Percentiles rank a stretch among this genome's conserved stretches.
Evolutionary conservation across 1,140 invertebrate genomes (phyloP).

Genomic region (Temnothorax curvispinosus): DNA sequence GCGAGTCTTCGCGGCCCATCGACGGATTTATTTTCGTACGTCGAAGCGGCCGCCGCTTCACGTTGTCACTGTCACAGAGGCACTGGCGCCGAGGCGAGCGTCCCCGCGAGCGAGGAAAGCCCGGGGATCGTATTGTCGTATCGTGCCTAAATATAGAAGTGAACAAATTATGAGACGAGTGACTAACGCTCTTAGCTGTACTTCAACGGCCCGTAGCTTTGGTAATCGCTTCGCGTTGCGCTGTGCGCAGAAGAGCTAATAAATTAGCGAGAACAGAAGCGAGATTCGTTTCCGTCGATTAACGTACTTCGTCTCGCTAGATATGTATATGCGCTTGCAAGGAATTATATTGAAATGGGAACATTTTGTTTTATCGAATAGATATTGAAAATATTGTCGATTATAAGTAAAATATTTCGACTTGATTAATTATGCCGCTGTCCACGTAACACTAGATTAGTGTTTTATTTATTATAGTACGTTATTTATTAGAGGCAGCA

Average conservation of each 20-base stretch:
- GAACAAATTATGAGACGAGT: constrained; percentile 80
- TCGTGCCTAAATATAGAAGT: constrained; percentile 76
- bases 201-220: constrained; percentile 41
- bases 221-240: constrained; percentile 8
- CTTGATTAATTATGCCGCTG: not conserved
- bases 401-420: not conserved
- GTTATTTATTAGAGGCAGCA: not conserved
- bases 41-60: constrained; percentile 32
- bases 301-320: not conserved
- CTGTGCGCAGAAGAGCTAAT: constrained; percentile 12
- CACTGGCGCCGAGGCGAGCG: constrained; percentile 65
- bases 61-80: constrained; percentile 63
- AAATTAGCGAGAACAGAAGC: constrained; percentile 36
- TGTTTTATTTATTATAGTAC: no score
- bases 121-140: constrained; percentile 55
- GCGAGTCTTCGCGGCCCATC: constrained; percentile 58
- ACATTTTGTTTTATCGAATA: not conserved
- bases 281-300: not conserved
- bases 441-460: not conserved
- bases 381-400: not conserved
- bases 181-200: constrained; percentile 75
- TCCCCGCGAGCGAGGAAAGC: constrained; percentile 52
- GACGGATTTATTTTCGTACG: constrained; percentile 74
- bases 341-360: not conserved
- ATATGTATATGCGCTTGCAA: not conserved